Percentiles rank a stretch among this genome's conserved stretches.
phyloP scores from a whole-genome alignment of 2,888 invertebrate genomes.

The Artemia sinica region DNA sequence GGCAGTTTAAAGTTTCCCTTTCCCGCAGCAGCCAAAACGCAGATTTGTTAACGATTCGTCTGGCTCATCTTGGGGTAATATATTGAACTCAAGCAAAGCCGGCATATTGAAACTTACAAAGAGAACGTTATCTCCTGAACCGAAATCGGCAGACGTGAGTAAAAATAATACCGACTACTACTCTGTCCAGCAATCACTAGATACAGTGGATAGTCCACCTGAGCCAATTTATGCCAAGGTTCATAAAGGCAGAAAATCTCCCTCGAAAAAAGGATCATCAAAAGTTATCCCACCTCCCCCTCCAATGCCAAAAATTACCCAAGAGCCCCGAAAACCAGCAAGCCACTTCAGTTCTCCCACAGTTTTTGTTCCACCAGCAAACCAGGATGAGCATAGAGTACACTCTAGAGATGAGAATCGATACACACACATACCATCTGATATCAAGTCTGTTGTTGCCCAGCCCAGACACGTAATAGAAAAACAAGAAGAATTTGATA shows the following conservation, averaged over 20 bases:
- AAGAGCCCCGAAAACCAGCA: background rate
- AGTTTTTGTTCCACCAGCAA: background rate
- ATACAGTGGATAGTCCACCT: background rate
- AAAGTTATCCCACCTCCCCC: background rate
- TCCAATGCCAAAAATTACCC: background rate
- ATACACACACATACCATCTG: background rate
- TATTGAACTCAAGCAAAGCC: background rate
- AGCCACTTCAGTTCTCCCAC: background rate
- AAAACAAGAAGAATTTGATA: background rate
- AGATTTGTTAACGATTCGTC: background rate
- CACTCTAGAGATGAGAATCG: background rate
- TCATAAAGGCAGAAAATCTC: background rate
- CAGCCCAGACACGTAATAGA: background rate
- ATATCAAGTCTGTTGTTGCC: background rate
- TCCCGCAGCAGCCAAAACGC: background rate
- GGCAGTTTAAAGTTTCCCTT: background rate
- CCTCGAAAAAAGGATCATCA: background rate
- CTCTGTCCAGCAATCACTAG: background rate
- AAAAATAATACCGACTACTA: background rate
- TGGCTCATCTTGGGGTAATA: constrained; percentile 2
- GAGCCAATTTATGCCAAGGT: constrained; percentile 1
- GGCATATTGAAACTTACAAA: background rate
- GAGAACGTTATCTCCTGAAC: background rate
- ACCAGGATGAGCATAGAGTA: background rate
- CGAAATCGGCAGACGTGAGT: background rate